phyloP scores from a whole-genome alignment of 2,113 vertebrate species.

The Condylura cristata region DNA sequence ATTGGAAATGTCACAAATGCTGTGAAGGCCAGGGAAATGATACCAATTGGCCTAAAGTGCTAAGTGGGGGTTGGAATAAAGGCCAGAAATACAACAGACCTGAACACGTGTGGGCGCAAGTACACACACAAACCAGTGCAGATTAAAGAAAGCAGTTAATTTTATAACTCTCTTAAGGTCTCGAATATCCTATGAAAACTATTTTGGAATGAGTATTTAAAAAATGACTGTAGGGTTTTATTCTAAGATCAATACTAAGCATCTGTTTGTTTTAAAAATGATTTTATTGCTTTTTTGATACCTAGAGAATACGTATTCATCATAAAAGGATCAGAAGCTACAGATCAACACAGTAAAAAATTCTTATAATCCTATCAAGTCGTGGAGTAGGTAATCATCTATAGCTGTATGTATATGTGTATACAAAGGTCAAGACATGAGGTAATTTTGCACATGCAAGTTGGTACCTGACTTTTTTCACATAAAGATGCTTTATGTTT shows the following conservation, averaged over 20 bases:
- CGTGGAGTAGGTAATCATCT: not conserved
- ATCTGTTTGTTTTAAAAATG: conserved; percentile 53
- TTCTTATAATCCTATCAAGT: not conserved
- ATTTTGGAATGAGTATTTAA: not conserved
- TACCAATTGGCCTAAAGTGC: conserved; percentile 55
- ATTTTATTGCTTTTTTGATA: conserved; percentile 51
- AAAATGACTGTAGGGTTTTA: conserved; percentile 22
- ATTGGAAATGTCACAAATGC: conserved; percentile 74
- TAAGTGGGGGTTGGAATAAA: conserved; percentile 44
- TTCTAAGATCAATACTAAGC: conserved; percentile 55
- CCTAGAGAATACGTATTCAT: conserved; percentile 14
- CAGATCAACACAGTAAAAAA: not conserved
- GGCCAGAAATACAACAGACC: not conserved
- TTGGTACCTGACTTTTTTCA: not conserved
- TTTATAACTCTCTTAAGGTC: conserved; percentile 29
- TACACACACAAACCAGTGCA: not conserved
- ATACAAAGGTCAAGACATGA: conserved; percentile 27
- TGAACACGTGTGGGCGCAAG: not conserved
- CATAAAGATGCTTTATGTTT: not conserved
- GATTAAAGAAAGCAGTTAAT: not conserved
- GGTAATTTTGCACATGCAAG: not conserved
- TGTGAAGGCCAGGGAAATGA: conserved; percentile 57
- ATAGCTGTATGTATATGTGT: not conserved
- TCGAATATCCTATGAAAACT: not conserved
- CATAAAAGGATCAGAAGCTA: not conserved